Base-by-base conservation (phyloP, 2,888 invertebrate genomes). In the Drosophila rubida region DNA sequence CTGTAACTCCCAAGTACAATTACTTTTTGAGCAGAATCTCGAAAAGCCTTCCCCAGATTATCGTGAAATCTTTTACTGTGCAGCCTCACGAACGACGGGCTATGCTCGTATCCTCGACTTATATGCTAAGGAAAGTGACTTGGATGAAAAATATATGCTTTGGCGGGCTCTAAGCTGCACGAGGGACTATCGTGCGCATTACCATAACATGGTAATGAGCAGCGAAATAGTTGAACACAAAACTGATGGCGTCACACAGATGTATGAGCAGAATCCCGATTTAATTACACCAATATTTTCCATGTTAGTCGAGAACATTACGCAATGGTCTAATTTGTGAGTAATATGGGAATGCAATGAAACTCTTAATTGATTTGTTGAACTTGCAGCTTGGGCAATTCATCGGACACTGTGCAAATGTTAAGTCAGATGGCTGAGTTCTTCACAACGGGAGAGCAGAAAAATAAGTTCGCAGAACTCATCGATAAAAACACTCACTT, bases 81-180 rank as follows among this genome's bases (percentile, higher is more conserved):
- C 78, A 2, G 87, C 74, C 0, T 41, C 61, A 4, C 59, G 86
- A 6, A 37, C 58, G 7, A 76, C 75, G 4, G 30, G 30, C 1
- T 80, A 78, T 13, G 27, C 3, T 0, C 32, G 8, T 0, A 30
- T 70, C 3, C 16, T 71, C 9, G 2, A 92, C 91, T 93, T 94
- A 64, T 96, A 94, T 90, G 71, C 86, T n/a, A 79, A 74, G 0
- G 93, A 94, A 39, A 93, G 94, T 27, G 93, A 95, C 0, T 94
- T 94, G 9, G 93, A 94, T 0, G 96, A 96, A 89, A 94, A 95
- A 88, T 92, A 94, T 14, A 90, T 93, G 6, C 92, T 97, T 0
- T 92, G 96, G 23, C 90, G 91, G 32, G 94, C 94, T 1, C 91
- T 97, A 55, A 95, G 95, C 1, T 96, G 96, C 85, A 94, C 95